Base-by-base conservation (phyloP, 2,888 invertebrate species). In the Cremastinae sp. region DNA sequence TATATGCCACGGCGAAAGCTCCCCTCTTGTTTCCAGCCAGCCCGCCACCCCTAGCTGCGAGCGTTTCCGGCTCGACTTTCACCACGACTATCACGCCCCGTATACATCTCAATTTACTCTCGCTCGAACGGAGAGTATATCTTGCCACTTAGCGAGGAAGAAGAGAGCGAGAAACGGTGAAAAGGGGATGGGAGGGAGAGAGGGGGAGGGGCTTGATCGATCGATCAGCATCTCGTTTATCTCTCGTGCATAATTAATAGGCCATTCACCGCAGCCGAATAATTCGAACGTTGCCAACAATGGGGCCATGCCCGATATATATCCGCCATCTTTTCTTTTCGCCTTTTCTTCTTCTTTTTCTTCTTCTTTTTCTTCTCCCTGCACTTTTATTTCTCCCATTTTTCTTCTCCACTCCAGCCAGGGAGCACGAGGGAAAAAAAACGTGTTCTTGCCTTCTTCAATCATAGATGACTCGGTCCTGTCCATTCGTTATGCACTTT, bases 21-120 rank as follows among this genome's bases (percentile, higher is more conserved):
- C 18, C 14, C 53, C 53, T 61, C 59, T 34, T 34, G 61, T 68
- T 58, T 58, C 69, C 68, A 28, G 28, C 28, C 2, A 2, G 2
- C 28, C 28, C 2, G 28, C 28, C 5, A 69, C 58, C 68, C 68
- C 76, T 53, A 45, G 64, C 73, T 69, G 68, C 22, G 61, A 76
- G 76, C 69, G 73, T 73, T 76, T 76, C 76, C 72, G 72, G 72
- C 72, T 73, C 76, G 76, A 73, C 73, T 76, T 76, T 72, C 72
- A 68, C 64, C 45, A 22, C 45, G 45, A 18, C 41, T 28, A 22
- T 59, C 68, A 28, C 28, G 2, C 28, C 5, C 28, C 28, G 5
- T 45, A 62, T 62, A 54, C 34, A 69, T 68, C 76, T 73, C 59
- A 56, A 76, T 56, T 45, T 51, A 47, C 58, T 41, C 62, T 58